phyloP scores from a whole-genome alignment of 2,113 vertebrate genomes.

The Phaethornis superciliosus region DNA sequence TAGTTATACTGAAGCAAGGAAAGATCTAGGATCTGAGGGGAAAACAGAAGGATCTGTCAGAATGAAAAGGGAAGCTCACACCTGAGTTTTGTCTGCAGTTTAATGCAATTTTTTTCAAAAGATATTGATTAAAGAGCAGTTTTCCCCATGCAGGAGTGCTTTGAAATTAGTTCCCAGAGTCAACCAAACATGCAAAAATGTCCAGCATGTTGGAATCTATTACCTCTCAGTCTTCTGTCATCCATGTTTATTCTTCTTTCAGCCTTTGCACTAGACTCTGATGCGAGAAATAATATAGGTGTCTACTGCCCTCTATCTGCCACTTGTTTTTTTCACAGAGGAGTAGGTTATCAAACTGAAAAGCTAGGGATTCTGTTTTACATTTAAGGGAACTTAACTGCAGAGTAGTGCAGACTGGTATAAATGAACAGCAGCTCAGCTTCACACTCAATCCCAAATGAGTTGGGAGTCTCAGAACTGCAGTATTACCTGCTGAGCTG shows the following conservation, averaged over 20 bases:
- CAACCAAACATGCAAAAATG: not conserved
- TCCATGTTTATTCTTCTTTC: not conserved
- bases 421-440: not conserved
- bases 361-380: not conserved
- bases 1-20: not conserved
- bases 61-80: not conserved
- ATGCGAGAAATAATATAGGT: not conserved
- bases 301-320: not conserved
- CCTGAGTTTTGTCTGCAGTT: not conserved
- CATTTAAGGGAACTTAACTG: accelerated
- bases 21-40: not conserved
- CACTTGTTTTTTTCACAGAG: not conserved
- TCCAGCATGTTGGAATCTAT: not conserved
- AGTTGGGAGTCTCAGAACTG: not conserved
- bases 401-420: not conserved
- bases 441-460: not conserved
- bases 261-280: not conserved
- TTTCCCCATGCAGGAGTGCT: not conserved
- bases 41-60: not conserved
- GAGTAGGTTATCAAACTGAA: not conserved
- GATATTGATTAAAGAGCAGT: not conserved
- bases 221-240: not conserved
- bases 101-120: not conserved
- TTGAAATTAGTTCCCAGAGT: not conserved
- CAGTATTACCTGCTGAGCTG: not conserved